These are phyloP conservation scores for Osmerus eperlanus DNA, from an alignment of 2,113 vertebrate species.

Conservation along the genomic window DNA sequence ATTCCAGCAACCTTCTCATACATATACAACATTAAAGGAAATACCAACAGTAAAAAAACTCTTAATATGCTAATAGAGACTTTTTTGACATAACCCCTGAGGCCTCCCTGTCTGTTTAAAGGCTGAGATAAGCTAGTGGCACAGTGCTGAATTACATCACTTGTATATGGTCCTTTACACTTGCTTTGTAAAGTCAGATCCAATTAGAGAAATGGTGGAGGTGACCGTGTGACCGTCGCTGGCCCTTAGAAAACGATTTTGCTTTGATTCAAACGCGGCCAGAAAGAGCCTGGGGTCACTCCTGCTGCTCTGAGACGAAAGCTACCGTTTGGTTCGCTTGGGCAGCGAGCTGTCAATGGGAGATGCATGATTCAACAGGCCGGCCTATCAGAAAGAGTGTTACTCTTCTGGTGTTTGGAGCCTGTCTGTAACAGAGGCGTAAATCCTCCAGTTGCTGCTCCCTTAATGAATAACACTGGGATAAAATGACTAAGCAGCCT, in stretches of 20 bases:
- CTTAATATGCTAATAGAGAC: no score
- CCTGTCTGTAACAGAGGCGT: slow-evolving; percentile 26
- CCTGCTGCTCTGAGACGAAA: slow-evolving; percentile 8
- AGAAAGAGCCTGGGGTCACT: slow-evolving; percentile 25
- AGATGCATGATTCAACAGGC: slow-evolving; percentile 60
- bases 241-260: not conserved
- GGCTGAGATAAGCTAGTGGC: no score
- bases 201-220: slow-evolving; percentile 10
- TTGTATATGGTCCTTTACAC: not conserved
- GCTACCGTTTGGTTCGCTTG: slow-evolving; percentile 33
- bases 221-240: not conserved
- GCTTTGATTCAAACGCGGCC: slow-evolving; percentile 11
- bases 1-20: no score
- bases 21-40: no score
- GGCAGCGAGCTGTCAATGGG: slow-evolving; percentile 31
- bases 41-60: no score
- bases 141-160: not conserved
- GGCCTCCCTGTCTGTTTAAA: no score
- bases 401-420: slow-evolving; percentile 37
- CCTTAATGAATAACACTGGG: slow-evolving; percentile 47
- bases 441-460: slow-evolving; percentile 43
- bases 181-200: slow-evolving; percentile 21
- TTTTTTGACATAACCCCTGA: no score
- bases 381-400: slow-evolving; percentile 38
- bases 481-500: slow-evolving; percentile 50